Evolutionary conservation across 1,140 invertebrate genomes (phyloP), one percentile per base, ranked within the genome.

Genomic region (Tachypleus tridentatus): DNA sequence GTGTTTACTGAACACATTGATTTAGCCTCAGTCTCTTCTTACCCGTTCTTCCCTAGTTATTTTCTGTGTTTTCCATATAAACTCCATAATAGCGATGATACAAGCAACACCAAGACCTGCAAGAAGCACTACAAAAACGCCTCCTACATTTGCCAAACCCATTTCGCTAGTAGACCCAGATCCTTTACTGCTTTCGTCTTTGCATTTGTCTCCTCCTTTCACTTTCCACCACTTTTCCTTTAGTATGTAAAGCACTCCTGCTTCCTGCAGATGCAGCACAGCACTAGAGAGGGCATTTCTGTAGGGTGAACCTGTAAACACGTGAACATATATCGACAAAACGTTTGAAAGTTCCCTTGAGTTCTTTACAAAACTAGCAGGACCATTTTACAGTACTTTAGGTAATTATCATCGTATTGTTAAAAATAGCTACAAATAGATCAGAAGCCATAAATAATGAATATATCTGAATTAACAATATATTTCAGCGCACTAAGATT

Each of bases 181-280:
- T 9, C 58, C 61, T 56, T 69, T 69, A 8, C 62, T 69, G 11
- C 65, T 69, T 58, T 73, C 72, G 50, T 67, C 64, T 62, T 64
- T 68, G 63, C 72, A 73, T 29, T 63, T 49, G 52, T 52, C 64
- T 52, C 51, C 57, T 4, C 50, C 59, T 48, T 87, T 85, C 73
- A 87, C 82, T 74, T 86, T 84, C 91, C 91, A 94, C 70, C 91
- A 95, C 76, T 89, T 91, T 10, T 83, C 86, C 74, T 92, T 89
- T 57, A 94, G 75, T 50, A 83, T 79, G n/a, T 84, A 81, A 3
- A 95, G 75, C 50, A 82, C 75, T 0, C 88, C 90, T 50, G 82
- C 83, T 76, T 94, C 90, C 77, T 93, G 89, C 3, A 95, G 74
- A 70, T 85, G 83, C 47, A 94, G 75, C 49, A 94, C 83, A 4